These are phyloP conservation scores for Drosophila pallidifrons DNA, from an alignment of 1,140 invertebrate species.

Conservation along the genomic window DNA sequence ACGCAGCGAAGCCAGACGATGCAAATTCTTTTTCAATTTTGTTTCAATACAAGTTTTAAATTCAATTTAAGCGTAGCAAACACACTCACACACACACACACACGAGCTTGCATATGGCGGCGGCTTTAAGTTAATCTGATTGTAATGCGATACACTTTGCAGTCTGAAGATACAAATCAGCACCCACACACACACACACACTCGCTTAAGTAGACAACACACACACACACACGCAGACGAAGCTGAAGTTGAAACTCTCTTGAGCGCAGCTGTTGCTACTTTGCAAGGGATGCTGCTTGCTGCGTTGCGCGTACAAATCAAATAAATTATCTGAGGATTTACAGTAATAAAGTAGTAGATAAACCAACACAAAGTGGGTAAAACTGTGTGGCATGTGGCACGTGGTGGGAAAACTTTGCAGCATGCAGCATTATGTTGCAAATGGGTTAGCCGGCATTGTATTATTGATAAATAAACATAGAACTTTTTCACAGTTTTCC, in stretches of 20 bases:
- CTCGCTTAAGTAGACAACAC: conserved; percentile 20
- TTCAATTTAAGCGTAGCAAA: conserved; percentile 64
- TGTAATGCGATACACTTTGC: conserved; percentile 82
- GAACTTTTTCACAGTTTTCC: background rate
- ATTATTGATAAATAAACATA: conserved; percentile 1
- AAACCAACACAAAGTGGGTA: conserved; percentile 66
- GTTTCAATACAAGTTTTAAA: conserved; percentile 75
- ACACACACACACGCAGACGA: conserved; percentile 8
- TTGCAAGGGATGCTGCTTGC: conserved; percentile 19
- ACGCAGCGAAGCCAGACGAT: conserved; percentile 21
- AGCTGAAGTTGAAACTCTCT: conserved; percentile 17
- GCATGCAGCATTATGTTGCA: background rate
- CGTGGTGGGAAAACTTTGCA: conserved; percentile 29
- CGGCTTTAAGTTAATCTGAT: conserved; percentile 81
- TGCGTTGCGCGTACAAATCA: conserved; percentile 77
- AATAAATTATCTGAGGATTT: conserved; percentile 83
- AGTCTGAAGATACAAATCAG: conserved; percentile 81
- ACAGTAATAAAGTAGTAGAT: conserved; percentile 83
- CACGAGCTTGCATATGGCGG: conserved; percentile 42
- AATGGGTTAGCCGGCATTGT: background rate
- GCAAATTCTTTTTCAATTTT: conserved; percentile 77
- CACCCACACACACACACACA: conserved; percentile 59
- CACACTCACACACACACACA: conserved; percentile 5
- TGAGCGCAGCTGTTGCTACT: conserved; percentile 73
- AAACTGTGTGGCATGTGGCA: conserved; percentile 41